These are phyloP conservation scores for Eristalinus sepulchralis DNA, from an alignment of 2,888 invertebrate species.

Conservation along the genomic window DNA sequence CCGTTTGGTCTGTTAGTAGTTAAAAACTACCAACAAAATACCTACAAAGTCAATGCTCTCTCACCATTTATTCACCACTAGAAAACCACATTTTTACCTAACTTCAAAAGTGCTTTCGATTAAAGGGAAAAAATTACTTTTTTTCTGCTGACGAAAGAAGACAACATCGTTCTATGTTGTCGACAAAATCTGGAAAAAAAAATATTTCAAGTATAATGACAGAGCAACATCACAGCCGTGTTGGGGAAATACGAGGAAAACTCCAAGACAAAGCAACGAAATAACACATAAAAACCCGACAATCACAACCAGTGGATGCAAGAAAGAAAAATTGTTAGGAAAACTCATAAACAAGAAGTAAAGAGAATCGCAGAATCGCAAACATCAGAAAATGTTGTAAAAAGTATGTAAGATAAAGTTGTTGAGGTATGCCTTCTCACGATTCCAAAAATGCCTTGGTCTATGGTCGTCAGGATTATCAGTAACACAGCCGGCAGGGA, in stretches of 20 bases:
- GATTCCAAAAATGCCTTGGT: conserved; percentile 26
- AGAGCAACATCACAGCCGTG: conserved; percentile 40
- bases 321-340: conserved; percentile 38
- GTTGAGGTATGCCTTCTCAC: conserved; percentile 21
- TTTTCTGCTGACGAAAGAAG: conserved; percentile 56
- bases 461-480: background rate
- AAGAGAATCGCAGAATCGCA: conserved; percentile 18
- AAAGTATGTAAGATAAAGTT: conserved; percentile 36
- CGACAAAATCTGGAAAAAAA: conserved; percentile 51
- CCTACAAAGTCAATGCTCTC: too few species aligned
- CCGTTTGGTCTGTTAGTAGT: too few species aligned
- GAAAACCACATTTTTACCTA: conserved; percentile 11
- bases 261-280: conserved; percentile 1
- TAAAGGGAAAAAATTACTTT: conserved; percentile 37
- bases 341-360: conserved; percentile 57
- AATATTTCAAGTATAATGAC: conserved; percentile 50
- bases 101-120: background rate
- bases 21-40: too few species aligned
- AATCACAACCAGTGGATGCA: conserved; percentile 7
- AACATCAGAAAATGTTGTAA: conserved; percentile 39
- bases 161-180: conserved; percentile 62
- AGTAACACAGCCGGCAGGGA: background rate
- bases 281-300: background rate
- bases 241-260: conserved; percentile 61
- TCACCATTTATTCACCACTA: background rate